phyloP scores from a whole-genome alignment of 2,888 invertebrate species.

The Melipona beecheii region DNA sequence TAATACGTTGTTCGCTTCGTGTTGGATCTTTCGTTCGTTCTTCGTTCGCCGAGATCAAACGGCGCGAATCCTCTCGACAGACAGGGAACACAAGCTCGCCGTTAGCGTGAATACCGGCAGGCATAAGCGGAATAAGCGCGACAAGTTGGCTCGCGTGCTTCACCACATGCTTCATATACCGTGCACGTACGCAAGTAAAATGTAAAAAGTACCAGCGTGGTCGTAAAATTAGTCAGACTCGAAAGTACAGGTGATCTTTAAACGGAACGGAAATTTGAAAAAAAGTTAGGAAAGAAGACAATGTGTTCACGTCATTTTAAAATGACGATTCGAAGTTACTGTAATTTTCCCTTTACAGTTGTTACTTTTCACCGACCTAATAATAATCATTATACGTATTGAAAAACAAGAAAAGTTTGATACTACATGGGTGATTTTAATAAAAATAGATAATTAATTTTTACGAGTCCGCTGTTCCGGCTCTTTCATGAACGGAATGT shows the following conservation, averaged over 20 bases:
- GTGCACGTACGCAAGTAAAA: not conserved
- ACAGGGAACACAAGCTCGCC: slow-evolving; percentile 38
- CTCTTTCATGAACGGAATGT: not conserved
- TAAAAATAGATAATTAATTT: too few relatives aligned
- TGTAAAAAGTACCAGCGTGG: not conserved
- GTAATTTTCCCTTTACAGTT: too few relatives aligned
- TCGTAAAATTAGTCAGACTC: not conserved
- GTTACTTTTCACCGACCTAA: too few relatives aligned
- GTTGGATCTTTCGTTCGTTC: slow-evolving; percentile 1
- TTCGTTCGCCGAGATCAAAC: slow-evolving; percentile 27
- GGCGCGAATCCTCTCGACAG: slow-evolving; percentile 3
- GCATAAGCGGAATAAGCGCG: slow-evolving; percentile 46
- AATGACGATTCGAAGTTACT: too few relatives aligned
- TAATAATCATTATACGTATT: too few relatives aligned
- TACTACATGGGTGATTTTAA: too few relatives aligned
- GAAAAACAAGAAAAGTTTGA: too few relatives aligned
- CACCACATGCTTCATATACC: slow-evolving; percentile 12
- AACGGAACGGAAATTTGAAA: not conserved
- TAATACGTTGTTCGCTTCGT: slow-evolving; percentile 18
- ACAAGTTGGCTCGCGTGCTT: slow-evolving; percentile 51
- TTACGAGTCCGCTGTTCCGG: too few relatives aligned
- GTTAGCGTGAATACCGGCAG: slow-evolving; percentile 45
- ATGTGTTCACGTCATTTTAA: too few relatives aligned
- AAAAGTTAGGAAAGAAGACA: not conserved
- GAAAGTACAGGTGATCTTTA: not conserved